These are phyloP conservation scores for Volucella bombylans DNA, from an alignment of 2,888 invertebrate species.

Conservation along the genomic window DNA sequence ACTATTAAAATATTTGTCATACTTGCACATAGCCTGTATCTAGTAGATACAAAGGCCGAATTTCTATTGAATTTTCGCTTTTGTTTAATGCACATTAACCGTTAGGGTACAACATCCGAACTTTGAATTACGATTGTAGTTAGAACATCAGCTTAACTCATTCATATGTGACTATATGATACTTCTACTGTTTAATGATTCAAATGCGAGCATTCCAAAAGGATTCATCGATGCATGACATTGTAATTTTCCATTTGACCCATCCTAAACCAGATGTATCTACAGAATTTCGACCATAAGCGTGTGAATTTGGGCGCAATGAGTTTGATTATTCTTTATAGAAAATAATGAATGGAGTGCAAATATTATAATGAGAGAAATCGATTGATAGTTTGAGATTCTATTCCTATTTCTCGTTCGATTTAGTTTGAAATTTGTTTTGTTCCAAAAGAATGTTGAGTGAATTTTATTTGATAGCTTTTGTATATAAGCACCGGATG, in stretches of 20 bases:
- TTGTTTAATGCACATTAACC: constrained; percentile 11
- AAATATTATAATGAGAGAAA: background rate
- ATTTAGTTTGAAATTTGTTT: background rate
- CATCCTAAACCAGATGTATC: constrained; percentile 27
- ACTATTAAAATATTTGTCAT: constrained; percentile 65
- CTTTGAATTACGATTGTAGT: constrained; percentile 23
- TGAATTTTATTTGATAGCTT: constrained; percentile 12
- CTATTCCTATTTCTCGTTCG: background rate
- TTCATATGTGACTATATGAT: background rate
- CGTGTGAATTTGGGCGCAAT: constrained; percentile 2
- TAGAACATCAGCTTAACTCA: too few relatives aligned
- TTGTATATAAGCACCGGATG: background rate
- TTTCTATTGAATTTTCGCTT: constrained; percentile 28
- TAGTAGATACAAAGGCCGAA: constrained; percentile 30
- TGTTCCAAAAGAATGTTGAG: too few relatives aligned
- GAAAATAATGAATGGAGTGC: constrained; percentile 9
- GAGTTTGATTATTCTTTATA: constrained; percentile 9
- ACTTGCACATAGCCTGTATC: constrained; percentile 1
- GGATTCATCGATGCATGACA: constrained; percentile 33
- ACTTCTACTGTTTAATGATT: constrained; percentile 6
- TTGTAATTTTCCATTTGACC: constrained; percentile 45
- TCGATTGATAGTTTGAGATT: background rate
- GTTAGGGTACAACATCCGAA: background rate
- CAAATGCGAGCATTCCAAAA: constrained; percentile 3
- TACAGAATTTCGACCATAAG: background rate